Percentiles rank a stretch among this genome's conserved stretches.
Evolutionary conservation across 2,113 vertebrate species (phyloP).

Genomic region (Campylorhamphus procurvoides): DNA sequence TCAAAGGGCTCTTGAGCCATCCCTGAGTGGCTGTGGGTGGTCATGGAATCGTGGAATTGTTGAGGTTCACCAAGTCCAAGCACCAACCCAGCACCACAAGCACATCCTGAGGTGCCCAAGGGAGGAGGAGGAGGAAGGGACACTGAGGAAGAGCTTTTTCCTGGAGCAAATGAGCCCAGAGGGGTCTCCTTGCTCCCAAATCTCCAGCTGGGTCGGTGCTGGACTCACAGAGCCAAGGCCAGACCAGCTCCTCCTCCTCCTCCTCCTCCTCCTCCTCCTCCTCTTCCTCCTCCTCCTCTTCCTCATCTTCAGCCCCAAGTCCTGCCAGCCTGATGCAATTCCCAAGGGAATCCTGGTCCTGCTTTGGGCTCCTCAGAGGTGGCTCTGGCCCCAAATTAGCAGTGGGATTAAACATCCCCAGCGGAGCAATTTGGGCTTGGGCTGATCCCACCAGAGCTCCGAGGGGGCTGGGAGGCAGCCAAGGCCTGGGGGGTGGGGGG

Average conservation of each 20-base stretch:
- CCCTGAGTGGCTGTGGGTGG: too few species aligned
- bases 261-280: neutral
- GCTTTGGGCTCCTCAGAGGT: neutral
- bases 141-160: neutral
- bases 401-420: neutral
- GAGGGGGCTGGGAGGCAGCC: neutral
- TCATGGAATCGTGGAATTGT: too few species aligned
- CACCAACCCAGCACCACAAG: too few species aligned
- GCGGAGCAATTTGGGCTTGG: neutral
- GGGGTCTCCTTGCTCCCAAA: neutral
- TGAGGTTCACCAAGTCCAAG: too few species aligned
- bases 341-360: neutral
- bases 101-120: neutral
- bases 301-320: fast-evolving
- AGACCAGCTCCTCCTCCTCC: neutral
- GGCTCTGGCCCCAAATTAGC: neutral
- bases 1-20: too few species aligned
- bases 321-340: neutral
- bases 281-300: neutral
- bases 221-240: neutral
- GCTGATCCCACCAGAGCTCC: neutral
- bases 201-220: neutral
- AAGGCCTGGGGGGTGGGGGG: neutral
- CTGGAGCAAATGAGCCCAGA: neutral
- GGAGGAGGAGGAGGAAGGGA: neutral